phyloP scores from a whole-genome alignment of 37 sponge, comb jelly and placozoan genomes.

The Eunapius fragilis region DNA sequence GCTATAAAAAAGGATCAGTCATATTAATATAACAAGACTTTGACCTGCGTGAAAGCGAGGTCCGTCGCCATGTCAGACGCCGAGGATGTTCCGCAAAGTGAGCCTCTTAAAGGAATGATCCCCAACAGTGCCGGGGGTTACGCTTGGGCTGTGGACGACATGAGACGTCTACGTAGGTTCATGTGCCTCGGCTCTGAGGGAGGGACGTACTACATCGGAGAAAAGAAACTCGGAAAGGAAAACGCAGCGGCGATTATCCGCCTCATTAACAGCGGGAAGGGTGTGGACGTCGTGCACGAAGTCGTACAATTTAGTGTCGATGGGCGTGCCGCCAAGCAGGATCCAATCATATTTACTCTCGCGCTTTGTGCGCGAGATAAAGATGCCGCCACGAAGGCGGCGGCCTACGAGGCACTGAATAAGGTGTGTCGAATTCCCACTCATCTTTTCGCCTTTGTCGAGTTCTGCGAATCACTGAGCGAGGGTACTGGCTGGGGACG shows the following conservation, averaged over 20 bases:
- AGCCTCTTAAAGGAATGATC: conserved; percentile 57
- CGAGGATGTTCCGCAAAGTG: conserved; percentile 31
- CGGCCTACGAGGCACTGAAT: conserved; percentile 65
- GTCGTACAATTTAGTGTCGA: conserved; percentile 63
- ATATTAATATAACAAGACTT: background rate
- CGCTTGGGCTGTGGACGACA: conserved; percentile 52
- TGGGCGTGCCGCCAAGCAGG: conserved; percentile 76
- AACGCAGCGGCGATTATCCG: conserved; percentile 64
- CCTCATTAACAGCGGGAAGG: conserved; percentile 48
- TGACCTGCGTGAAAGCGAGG: background rate
- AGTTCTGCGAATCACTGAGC: conserved; percentile 63
- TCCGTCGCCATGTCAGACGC: background rate
- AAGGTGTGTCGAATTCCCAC: conserved; percentile 76
- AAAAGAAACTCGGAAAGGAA: conserved; percentile 72
- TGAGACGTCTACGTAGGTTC: conserved; percentile 65
- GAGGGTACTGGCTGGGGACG: conserved; percentile 80
- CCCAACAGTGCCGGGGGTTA: conserved; percentile 76
- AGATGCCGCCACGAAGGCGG: conserved; percentile 53
- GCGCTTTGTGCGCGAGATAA: conserved; percentile 71
- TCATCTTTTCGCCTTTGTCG: conserved; percentile 68
- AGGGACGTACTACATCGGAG: conserved; percentile 75
- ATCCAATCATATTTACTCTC: conserved; percentile 75
- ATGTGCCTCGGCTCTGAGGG: conserved; percentile 79
- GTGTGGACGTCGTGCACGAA: conserved; percentile 59
- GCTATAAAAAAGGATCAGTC: too few species aligned